A percentile compares a stretch with the other conserved stretches of the same genome.
These are phyloP conservation scores for Tautogolabrus adspersus DNA, from an alignment of 2,113 vertebrate species.

Conservation along the genomic window DNA sequence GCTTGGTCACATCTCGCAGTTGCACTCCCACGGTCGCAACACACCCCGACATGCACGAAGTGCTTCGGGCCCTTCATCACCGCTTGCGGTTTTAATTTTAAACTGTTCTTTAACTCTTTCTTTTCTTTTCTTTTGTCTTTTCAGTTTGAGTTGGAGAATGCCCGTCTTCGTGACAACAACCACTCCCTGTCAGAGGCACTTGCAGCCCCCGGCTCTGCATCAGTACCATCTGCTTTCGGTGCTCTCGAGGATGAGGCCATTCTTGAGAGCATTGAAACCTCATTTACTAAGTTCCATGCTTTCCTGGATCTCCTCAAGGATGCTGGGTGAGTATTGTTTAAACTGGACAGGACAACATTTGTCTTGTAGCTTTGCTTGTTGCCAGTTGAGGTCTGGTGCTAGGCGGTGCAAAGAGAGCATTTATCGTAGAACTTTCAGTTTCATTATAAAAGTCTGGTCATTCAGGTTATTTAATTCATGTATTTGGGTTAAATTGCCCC, in stretches of 20 bases:
- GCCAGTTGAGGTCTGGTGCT: not conserved
- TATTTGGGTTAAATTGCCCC: not conserved
- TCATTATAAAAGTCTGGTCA: not conserved
- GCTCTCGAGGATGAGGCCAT: slow-evolving; percentile 92
- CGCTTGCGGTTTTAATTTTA: too few relatives aligned
- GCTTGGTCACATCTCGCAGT: too few relatives aligned
- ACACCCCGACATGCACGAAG: too few relatives aligned
- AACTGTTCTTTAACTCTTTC: not conserved
- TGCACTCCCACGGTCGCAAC: too few relatives aligned
- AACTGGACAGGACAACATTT: not conserved
- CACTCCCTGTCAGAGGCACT: slow-evolving; percentile 88
- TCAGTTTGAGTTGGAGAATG: slow-evolving; percentile 91
- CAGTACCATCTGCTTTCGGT: slow-evolving; percentile 77
- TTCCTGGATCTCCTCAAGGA: slow-evolving; percentile 97
- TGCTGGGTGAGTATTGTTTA: slow-evolving; percentile 87
- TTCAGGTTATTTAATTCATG: not conserved
- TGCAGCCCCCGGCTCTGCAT: slow-evolving; percentile 66
- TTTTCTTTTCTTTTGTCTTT: slow-evolving; percentile 11
- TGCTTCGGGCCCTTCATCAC: too few relatives aligned
- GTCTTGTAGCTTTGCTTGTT: not conserved
- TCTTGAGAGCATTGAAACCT: slow-evolving; percentile 93
- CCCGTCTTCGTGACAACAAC: slow-evolving; percentile 87
- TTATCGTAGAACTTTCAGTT: not conserved
- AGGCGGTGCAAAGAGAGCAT: not conserved
- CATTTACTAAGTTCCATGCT: slow-evolving; percentile 95